phyloP scores from a whole-genome alignment of 2,797 vertebrate genomes.

The Perdix hodgsoniae region DNA sequence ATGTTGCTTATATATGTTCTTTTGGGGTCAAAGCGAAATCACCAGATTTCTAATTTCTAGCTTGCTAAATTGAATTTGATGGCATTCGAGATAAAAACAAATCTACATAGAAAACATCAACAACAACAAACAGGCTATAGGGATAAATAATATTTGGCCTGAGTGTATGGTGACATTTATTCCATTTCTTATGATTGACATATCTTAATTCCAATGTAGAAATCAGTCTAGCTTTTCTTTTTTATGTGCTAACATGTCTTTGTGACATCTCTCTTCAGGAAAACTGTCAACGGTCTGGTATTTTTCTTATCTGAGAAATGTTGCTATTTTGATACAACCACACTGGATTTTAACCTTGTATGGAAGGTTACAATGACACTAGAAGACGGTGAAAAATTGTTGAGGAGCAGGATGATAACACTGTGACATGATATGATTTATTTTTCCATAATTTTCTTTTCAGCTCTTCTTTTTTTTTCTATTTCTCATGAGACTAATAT shows the following conservation, averaged over 20 bases:
- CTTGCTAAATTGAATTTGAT: background rate
- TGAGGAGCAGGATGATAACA: constrained; percentile 32
- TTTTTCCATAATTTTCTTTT: constrained; percentile 66
- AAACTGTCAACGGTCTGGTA: background rate
- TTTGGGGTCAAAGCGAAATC: background rate
- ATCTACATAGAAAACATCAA: background rate
- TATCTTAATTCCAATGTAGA: constrained; percentile 27
- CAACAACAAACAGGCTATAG: background rate
- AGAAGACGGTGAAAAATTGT: constrained; percentile 70
- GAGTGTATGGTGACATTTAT: background rate
- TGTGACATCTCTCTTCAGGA: constrained; percentile 1
- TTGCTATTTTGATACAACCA: constrained; percentile 52
- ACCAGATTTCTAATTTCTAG: background rate
- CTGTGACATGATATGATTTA: constrained; percentile 47
- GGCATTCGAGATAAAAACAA: background rate
- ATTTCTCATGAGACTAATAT: constrained; percentile 48
- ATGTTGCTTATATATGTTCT: background rate
- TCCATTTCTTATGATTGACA: background rate
- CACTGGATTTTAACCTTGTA: constrained; percentile 72
- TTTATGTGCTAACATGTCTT: background rate
- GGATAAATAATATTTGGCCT: constrained; percentile 22
- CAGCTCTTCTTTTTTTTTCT: constrained; percentile 24
- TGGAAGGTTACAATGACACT: constrained; percentile 61
- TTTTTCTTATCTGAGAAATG: constrained; percentile 41
- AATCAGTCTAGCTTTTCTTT: constrained; percentile 25